Percentiles rank a stretch among this genome's conserved stretches.
Evolutionary conservation across 2,797 vertebrate genomes (phyloP).

Genomic region (Rachycentron canadum): DNA sequence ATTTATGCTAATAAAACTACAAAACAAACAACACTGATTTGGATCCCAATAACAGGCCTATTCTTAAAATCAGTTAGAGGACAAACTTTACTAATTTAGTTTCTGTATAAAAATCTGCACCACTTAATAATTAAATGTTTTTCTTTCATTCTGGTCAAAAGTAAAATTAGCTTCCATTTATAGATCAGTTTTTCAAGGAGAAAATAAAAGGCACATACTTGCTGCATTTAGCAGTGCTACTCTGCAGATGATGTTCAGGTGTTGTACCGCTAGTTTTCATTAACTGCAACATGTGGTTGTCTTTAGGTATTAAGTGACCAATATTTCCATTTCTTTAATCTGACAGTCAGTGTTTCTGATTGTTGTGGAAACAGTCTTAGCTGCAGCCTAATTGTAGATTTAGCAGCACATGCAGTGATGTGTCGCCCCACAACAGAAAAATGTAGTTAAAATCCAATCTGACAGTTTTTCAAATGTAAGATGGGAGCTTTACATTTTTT

Average conservation of each 20-base stretch:
- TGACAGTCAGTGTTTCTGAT: background rate
- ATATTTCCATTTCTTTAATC: background rate
- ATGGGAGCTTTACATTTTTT: background rate
- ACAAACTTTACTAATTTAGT: background rate
- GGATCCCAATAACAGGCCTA: background rate
- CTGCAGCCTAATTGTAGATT: background rate
- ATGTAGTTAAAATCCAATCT: background rate
- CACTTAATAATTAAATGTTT: background rate
- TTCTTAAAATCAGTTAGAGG: background rate
- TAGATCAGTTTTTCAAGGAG: background rate
- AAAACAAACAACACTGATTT: background rate
- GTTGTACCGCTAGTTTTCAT: background rate
- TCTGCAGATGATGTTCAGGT: background rate
- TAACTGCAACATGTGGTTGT: background rate
- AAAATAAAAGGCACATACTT: background rate
- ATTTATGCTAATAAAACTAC: background rate
- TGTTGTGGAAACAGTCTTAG: background rate
- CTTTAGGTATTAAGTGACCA: background rate
- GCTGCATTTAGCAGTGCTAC: background rate
- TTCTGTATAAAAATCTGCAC: background rate
- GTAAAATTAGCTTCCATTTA: background rate
- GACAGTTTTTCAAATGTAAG: background rate
- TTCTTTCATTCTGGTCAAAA: background rate
- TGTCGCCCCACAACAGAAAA: background rate
- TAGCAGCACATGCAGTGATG: background rate